These are phyloP conservation scores for Lophura nycthemera DNA, from an alignment of 2,113 vertebrate species.

Conservation along the genomic window DNA sequence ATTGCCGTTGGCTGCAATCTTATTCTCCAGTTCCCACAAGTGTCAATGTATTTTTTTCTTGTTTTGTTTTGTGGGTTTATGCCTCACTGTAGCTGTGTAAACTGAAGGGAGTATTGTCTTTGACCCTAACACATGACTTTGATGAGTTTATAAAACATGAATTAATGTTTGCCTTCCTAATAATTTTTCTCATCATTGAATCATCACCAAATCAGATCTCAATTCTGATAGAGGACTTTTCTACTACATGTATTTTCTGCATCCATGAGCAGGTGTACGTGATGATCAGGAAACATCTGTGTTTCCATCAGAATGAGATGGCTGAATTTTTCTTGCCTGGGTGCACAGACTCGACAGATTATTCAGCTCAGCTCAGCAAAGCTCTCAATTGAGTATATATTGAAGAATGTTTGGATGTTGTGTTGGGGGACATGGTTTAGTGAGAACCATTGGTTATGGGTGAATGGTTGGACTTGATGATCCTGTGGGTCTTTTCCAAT, in stretches of 20 bases:
- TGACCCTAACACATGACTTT: neutral
- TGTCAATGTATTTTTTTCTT: neutral
- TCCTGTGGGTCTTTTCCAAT: no score
- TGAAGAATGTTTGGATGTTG: no score
- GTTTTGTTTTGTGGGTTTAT: neutral
- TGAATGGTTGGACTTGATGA: no score
- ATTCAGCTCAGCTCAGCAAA: conserved; percentile 25
- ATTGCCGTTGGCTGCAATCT: neutral
- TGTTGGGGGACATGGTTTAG: no score
- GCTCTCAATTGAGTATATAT: neutral
- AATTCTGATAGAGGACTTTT: neutral
- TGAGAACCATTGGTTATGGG: no score
- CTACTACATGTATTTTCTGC: neutral
- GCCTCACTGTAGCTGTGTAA: neutral
- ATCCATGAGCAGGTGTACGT: neutral
- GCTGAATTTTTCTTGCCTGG: conserved; percentile 28
- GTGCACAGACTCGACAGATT: neutral
- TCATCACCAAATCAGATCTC: neutral
- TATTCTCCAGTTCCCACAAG: neutral
- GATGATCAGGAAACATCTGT: conserved; percentile 16
- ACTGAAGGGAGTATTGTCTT: neutral
- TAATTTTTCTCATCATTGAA: neutral
- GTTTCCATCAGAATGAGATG: neutral
- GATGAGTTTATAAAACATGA: neutral
- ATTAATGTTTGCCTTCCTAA: neutral